phyloP scores from a whole-genome alignment of 2,888 invertebrate species.

The Perizoma affinitatum region DNA sequence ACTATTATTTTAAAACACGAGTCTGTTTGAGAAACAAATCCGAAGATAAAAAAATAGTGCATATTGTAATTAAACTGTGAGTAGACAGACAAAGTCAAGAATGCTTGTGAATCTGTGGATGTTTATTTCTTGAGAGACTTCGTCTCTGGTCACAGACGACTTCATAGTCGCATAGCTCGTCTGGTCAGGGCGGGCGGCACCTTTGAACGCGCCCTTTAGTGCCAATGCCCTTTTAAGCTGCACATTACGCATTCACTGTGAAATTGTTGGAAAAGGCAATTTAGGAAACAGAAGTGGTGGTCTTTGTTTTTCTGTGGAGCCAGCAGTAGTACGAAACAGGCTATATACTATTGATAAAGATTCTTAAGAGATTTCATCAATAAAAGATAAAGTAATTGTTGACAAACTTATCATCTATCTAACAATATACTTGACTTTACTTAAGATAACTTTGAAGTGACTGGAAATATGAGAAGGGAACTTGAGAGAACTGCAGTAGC shows the following conservation, averaged over 20 bases:
- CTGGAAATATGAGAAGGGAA: neutral
- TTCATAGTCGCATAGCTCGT: constrained; percentile 33
- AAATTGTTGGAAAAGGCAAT: constrained; percentile 35
- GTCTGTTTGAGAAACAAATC: constrained; percentile 1
- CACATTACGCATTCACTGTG: constrained; percentile 33
- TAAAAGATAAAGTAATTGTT: too few species aligned
- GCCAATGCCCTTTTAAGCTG: constrained; percentile 48
- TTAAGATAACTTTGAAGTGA: neutral
- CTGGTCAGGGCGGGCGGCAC: constrained; percentile 49
- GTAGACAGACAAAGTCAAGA: neutral
- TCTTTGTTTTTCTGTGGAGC: too few species aligned
- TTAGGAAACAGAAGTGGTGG: neutral
- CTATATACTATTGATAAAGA: neutral
- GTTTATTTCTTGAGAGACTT: neutral
- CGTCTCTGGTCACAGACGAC: neutral
- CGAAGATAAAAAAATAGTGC: neutral
- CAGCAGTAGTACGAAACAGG: neutral
- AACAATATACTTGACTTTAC: too few species aligned
- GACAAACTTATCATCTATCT: too few species aligned
- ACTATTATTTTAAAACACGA: constrained; percentile 11
- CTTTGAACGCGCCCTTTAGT: constrained; percentile 50
- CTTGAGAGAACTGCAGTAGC: too few species aligned
- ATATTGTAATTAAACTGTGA: neutral
- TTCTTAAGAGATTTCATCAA: neutral
- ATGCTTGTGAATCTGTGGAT: neutral